Percentiles rank a stretch among this genome's conserved stretches.
phyloP scores from a whole-genome alignment of 1,140 invertebrate genomes.

The Latrodectus geometricus region DNA sequence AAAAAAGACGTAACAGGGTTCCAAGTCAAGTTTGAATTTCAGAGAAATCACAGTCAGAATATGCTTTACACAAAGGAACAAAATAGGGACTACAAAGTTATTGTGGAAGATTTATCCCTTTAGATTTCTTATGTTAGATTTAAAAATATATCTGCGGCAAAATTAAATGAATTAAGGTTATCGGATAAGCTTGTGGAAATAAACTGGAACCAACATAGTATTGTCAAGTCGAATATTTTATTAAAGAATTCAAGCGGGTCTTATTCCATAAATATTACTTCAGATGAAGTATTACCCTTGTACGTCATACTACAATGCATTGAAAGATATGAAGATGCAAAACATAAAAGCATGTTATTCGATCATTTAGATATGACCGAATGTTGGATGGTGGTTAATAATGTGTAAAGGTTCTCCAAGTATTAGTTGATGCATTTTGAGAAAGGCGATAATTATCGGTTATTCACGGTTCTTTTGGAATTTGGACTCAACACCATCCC shows the following conservation, averaged over 20 bases:
- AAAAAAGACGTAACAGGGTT: neutral
- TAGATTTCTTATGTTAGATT: neutral
- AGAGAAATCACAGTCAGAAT: no score
- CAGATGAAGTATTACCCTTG: no score
- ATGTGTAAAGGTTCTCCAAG: neutral
- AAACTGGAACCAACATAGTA: no score
- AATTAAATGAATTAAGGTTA: constrained; percentile 6
- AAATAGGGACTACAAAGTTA: constrained; percentile 14
- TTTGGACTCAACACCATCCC: no score
- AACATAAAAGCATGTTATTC: constrained; percentile 23
- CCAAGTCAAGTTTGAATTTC: constrained; percentile 6
- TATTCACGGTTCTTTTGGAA: no score
- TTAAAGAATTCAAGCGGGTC: no score
- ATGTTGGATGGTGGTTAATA: neutral
- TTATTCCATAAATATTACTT: no score
- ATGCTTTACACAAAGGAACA: neutral
- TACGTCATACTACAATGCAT: no score
- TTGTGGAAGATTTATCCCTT: neutral
- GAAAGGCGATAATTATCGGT: no score
- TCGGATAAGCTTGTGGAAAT: no score
- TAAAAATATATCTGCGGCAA: neutral
- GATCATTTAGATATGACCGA: constrained; percentile 16
- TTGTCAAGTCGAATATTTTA: no score
- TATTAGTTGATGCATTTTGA: neutral
- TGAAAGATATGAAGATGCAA: constrained; percentile 6